Evolutionary conservation across 2,888 invertebrate species (phyloP).

Genomic region (Tachina fera): DNA sequence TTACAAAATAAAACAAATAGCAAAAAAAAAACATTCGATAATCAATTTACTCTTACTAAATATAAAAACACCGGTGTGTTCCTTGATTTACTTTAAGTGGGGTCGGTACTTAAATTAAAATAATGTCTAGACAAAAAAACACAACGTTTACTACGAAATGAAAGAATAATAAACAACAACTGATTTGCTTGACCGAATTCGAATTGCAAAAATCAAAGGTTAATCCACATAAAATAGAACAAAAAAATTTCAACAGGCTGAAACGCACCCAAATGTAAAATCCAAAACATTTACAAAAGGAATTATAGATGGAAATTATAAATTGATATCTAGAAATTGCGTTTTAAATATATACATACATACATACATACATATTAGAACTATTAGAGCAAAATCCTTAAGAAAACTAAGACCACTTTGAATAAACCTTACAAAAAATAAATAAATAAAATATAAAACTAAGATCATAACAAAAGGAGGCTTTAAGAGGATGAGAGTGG

Average conservation of each 20-base stretch:
- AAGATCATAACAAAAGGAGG: neutral
- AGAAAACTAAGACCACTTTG: neutral
- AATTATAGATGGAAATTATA: neutral
- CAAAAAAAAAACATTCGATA: neutral
- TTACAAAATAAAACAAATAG: neutral
- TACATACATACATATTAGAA: neutral
- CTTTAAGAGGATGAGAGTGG: conserved; percentile 3
- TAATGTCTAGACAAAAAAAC: conserved; percentile 44
- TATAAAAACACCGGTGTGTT: conserved; percentile 4
- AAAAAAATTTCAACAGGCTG: neutral
- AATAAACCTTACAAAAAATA: neutral
- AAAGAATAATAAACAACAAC: neutral
- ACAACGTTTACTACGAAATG: conserved; percentile 14
- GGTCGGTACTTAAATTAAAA: conserved; percentile 34
- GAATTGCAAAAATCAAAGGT: conserved; percentile 4
- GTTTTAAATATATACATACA: neutral
- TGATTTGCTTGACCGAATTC: neutral
- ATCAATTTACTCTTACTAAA: neutral
- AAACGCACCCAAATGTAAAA: neutral
- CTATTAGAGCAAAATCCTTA: neutral
- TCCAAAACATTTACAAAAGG: neutral
- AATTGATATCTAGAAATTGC: neutral
- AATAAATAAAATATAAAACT: neutral
- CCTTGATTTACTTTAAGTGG: conserved; percentile 6
- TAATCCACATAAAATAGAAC: neutral